A percentile compares a stretch with the other conserved stretches of the same genome.
Evolutionary conservation across 2,113 vertebrate species (phyloP).

Genomic region (Polypterus senegalus): DNA sequence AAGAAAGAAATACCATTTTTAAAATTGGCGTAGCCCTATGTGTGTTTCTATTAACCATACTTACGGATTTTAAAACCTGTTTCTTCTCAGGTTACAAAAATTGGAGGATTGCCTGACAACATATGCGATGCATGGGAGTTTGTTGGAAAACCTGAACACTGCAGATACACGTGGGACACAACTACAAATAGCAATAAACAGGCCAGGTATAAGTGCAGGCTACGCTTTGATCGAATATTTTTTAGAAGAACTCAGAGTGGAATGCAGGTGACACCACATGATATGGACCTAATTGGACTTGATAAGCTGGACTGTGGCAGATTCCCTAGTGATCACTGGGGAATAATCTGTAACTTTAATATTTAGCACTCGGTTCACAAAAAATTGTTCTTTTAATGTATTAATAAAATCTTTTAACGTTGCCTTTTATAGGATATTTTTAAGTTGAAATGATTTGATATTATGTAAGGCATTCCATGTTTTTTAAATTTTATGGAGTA

Average conservation of each 20-base stretch:
- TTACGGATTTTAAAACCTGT: not conserved
- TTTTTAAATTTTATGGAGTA: too few species aligned
- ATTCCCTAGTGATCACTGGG: constrained; percentile 92
- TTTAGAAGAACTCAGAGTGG: constrained; percentile 45
- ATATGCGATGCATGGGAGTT: constrained; percentile 78
- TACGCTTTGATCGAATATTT: constrained; percentile 80
- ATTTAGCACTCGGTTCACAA: constrained; percentile 5
- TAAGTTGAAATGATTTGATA: too few species aligned
- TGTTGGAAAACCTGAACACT: constrained; percentile 70
- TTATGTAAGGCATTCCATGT: too few species aligned
- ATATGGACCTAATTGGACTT: constrained; percentile 71
- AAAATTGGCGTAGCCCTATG: too few species aligned
- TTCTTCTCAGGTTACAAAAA: constrained; percentile 56
- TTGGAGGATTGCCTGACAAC: constrained; percentile 55
- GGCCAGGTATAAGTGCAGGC: constrained; percentile 40
- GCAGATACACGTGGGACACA: constrained; percentile 90
- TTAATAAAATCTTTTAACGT: too few species aligned
- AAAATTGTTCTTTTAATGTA: too few species aligned
- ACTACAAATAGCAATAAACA: constrained; percentile 67
- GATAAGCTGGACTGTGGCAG: constrained; percentile 84
- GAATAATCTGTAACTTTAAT: constrained; percentile 71
- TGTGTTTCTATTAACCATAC: too few species aligned
- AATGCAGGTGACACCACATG: constrained; percentile 49
- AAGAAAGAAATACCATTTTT: too few species aligned
- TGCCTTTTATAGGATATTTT: too few species aligned